Evolutionary conservation across 2,888 invertebrate genomes (phyloP), one percentile per base, ranked within the genome.

Genomic region (Agriopis marginaria): DNA sequence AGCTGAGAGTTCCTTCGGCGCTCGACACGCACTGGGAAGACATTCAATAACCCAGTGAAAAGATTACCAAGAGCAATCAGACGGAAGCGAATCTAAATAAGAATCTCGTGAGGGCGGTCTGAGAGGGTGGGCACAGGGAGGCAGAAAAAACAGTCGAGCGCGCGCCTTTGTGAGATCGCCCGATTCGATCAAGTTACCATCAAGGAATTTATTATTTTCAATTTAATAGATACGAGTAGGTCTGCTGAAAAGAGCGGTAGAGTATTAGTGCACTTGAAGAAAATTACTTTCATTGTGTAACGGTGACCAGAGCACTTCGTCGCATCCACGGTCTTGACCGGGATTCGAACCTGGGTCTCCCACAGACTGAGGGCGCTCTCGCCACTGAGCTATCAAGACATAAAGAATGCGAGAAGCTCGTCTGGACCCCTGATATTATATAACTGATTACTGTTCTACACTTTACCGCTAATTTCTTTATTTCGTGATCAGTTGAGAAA

Each of bases 1-100:
- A 82, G 81, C 83, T 82, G 76, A 77, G 8, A 83, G 87, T 83
- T 86, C 80, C 81, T 86, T 82, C 82, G 82, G 82, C 84, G 82
- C 83, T 87, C 90, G 85, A 88, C 90, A 92, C 91, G 91, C 92
- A 90, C 91, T 87, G 91, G 86, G 89, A 91, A 92, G 92, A 92
- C 92, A 93, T 93, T 93, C 94, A 93, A 94, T 93, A 93, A 94
- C 91, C 89, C 86, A 92, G 92, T 91, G 93, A 92, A 94, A 94
- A 94, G 93, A 94, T 94, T 93, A 94, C 93, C 87, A 89, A 91
- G 93, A 93, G 94, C 93, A 93, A 94, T 94, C 94, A 94, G 93
- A 92, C 92, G 93, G 93, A 94, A 93, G 94, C 93, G 92, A 93
- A 94, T 94, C 94, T 94, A 94, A 94, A 94, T 94, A 94, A 93